Evolutionary conservation across 1,140 invertebrate genomes (phyloP), one percentile per base, ranked within the genome.

Genomic region (Drosophila tristis): DNA sequence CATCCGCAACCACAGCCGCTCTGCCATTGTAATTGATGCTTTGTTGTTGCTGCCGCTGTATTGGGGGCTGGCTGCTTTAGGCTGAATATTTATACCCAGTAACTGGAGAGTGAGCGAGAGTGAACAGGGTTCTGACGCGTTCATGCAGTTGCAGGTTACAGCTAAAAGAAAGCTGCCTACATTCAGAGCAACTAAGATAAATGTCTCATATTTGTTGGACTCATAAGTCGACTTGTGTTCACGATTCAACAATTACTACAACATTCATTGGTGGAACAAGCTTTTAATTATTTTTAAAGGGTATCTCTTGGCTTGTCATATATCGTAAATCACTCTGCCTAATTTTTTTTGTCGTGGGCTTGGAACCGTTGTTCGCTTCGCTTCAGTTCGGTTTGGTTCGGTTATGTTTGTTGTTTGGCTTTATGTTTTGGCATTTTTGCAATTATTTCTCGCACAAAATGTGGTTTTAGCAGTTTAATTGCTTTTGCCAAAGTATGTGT

Each of bases 371-470:
- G 16, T 47, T 26, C 60, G 11, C 70, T 66, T 63, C 49, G 42
- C 70, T 66, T 63, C 51, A 35, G 45, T 61, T 44, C 25, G 53
- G 42, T 61, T 44, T 20, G 53, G 42, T 54, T 65, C 48, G 73
- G 67, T 72, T 61, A 76, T 75, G 76, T 78, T 84, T 89, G 84
- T 90, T 89, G 77, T 89, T 89, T 66, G 84, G 79, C 85, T 82
- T 89, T 89, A 89, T 89, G 84, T 89, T 89, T 89, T 89, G 84
- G 84, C 84, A 89, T 89, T 89, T 87, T 89, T 78, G 84, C 85
- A 89, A 89, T 89, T 89, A 89, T 89, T 89, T 89, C 80, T 90
- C 84, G 84, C 84, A 89, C 84, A 89, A 89, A 89, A 89, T 89
- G 84, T 89, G 84, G 84, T 89, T 89, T 89, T 89, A 89, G 84